Percentiles rank a stretch among this genome's conserved stretches.
phyloP scores from a whole-genome alignment of 2,888 invertebrate species.

The Yponomeuta malinellus region DNA sequence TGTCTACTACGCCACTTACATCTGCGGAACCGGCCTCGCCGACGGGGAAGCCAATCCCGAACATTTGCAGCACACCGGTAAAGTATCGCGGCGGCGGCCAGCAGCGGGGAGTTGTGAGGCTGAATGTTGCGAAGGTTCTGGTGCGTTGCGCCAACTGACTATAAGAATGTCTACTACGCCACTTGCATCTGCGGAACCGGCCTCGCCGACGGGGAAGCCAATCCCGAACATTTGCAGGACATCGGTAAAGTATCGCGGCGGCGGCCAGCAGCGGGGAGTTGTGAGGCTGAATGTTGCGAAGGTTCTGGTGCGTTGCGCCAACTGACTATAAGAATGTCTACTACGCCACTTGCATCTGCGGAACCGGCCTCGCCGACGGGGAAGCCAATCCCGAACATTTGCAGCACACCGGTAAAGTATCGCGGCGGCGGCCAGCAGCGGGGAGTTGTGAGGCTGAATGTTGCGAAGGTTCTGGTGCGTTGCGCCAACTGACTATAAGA shows the following conservation, averaged over 20 bases:
- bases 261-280: constrained; percentile 83
- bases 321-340: constrained; percentile 49
- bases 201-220: constrained; percentile 81
- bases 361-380: constrained; percentile 71
- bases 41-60: constrained; percentile 85
- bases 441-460: constrained; percentile 72
- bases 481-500: constrained; percentile 72
- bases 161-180: no score
- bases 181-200: constrained; percentile 60
- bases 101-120: constrained; percentile 78
- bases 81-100: constrained; percentile 90
- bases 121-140: constrained; percentile 80
- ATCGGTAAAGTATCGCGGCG: constrained; percentile 88
- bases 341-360: constrained; percentile 55
- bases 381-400: constrained; percentile 86
- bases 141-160: constrained; percentile 84
- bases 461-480: constrained; percentile 81
- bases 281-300: constrained; percentile 76
- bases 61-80: constrained; percentile 85
- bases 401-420: constrained; percentile 89
- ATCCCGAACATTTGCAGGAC: constrained; percentile 84
- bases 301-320: constrained; percentile 77
- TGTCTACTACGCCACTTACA: no score
- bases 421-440: constrained; percentile 87
- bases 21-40: constrained; percentile 52